phyloP scores from a whole-genome alignment of 2,888 invertebrate genomes.

The Eurytoma adleriae region DNA sequence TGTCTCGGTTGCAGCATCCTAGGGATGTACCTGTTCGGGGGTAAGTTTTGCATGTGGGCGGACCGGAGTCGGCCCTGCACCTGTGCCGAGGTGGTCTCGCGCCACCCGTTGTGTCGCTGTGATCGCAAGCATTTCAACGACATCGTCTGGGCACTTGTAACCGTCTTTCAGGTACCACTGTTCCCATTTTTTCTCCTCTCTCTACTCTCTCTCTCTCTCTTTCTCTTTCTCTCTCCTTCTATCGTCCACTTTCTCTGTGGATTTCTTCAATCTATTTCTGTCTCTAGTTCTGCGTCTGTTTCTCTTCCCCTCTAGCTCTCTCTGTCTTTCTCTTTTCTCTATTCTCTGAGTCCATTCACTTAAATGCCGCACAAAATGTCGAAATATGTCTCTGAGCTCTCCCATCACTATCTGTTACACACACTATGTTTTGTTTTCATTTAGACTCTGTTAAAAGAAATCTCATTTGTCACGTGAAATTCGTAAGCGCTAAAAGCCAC shows the following conservation, averaged over 20 bases:
- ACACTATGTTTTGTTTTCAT: slow-evolving; percentile 12
- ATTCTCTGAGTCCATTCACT: not conserved
- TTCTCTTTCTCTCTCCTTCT: slow-evolving; percentile 21
- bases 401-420: slow-evolving; percentile 11
- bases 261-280: not conserved
- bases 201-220: slow-evolving; percentile 39
- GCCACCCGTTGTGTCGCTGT: slow-evolving; percentile 94
- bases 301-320: not conserved
- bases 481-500: not conserved
- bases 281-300: slow-evolving; percentile 1
- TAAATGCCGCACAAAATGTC: slow-evolving; percentile 4
- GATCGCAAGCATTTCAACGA: slow-evolving; percentile 99
- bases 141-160: slow-evolving; percentile 97
- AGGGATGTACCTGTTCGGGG: slow-evolving; percentile 99
- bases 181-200: slow-evolving; percentile 60
- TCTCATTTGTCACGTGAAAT: slow-evolving; percentile 21
- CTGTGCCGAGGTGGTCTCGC: slow-evolving; percentile 93
- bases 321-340: slow-evolving; percentile 4
- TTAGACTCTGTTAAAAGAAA: slow-evolving; percentile 10
- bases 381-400: slow-evolving; percentile 19
- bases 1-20: slow-evolving; percentile 89
- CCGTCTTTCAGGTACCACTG: slow-evolving; percentile 92
- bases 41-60: slow-evolving; percentile 99
- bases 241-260: slow-evolving; percentile 12
- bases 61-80: slow-evolving; percentile 92